Conservation (phyloP, 2,888 invertebrate genomes). For the Kuschelorhynchus macadamiae region DNA sequence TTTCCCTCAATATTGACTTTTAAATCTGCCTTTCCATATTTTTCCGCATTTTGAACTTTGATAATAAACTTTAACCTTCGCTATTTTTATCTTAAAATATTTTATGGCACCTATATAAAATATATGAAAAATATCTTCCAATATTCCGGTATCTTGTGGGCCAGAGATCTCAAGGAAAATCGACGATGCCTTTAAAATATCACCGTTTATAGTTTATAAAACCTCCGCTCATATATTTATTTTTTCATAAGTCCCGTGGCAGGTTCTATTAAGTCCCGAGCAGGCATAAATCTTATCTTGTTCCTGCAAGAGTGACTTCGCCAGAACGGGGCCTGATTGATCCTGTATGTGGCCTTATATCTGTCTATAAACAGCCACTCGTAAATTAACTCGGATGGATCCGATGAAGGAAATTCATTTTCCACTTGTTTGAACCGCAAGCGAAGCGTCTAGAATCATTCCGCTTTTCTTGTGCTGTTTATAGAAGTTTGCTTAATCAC, state of each 20-base stretch:
- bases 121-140: too few relatives aligned
- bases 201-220: background rate
- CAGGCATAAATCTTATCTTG: constrained; percentile 68
- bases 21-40: too few relatives aligned
- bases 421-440: constrained; percentile 69
- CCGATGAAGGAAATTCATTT: constrained; percentile 71
- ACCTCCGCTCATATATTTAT: constrained; percentile 1
- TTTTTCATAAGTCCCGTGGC: constrained; percentile 42
- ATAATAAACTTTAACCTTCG: too few relatives aligned
- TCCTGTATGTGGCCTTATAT: constrained; percentile 66
- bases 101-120: too few relatives aligned
- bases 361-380: constrained; percentile 69
- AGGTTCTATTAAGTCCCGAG: constrained; percentile 43
- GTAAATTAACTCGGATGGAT: constrained; percentile 69
- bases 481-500: constrained; percentile 65
- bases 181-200: too few relatives aligned
- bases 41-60: too few relatives aligned
- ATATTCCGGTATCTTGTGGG: too few relatives aligned
- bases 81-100: too few relatives aligned
- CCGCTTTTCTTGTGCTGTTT: constrained; percentile 64
- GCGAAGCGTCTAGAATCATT: constrained; percentile 66
- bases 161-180: background rate
- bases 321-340: constrained; percentile 63
- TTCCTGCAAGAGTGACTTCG: constrained; percentile 69
- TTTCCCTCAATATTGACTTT: too few relatives aligned